These are phyloP conservation scores for Oconnorella tubifera DNA, from an alignment of 2,888 invertebrate species.

Conservation along the genomic window DNA sequence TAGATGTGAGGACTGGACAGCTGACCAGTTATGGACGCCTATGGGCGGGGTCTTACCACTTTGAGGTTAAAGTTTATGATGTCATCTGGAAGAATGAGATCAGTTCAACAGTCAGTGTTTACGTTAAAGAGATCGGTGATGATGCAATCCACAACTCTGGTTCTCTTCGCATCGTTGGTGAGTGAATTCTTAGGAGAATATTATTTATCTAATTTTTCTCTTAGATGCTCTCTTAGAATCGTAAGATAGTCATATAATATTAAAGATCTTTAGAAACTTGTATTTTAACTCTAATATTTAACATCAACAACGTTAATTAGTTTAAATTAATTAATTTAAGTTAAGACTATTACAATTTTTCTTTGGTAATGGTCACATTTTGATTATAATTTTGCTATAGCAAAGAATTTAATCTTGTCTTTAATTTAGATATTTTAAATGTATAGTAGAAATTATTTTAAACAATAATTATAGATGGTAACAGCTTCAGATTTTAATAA, in stretches of 20 bases:
- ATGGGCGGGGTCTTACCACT: constrained; percentile 76
- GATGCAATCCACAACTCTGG: constrained; percentile 96
- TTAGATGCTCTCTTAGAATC: background rate
- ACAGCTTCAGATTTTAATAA: too few species aligned
- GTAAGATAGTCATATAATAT: background rate
- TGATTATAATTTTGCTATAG: too few species aligned
- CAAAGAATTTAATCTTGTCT: too few species aligned
- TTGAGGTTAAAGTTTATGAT: constrained; percentile 81
- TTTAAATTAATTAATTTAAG: too few species aligned
- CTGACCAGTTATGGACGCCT: constrained; percentile 92
- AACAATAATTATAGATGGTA: too few species aligned
- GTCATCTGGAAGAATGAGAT: constrained; percentile 72
- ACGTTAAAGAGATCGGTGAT: constrained; percentile 75
- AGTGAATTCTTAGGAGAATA: background rate
- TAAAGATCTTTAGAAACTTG: background rate
- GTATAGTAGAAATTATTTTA: too few species aligned
- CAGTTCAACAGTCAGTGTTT: constrained; percentile 68
- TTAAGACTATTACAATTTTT: too few species aligned
- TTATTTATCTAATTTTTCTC: background rate
- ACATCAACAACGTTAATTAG: background rate
- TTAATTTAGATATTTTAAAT: too few species aligned
- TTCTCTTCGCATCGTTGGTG: constrained; percentile 72
- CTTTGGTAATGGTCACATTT: too few species aligned
- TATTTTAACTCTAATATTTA: background rate
- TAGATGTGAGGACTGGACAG: constrained; percentile 89